These are phyloP conservation scores for Taenioides sp. DNA, from an alignment of 2,797 vertebrate species.

Conservation along the genomic window DNA sequence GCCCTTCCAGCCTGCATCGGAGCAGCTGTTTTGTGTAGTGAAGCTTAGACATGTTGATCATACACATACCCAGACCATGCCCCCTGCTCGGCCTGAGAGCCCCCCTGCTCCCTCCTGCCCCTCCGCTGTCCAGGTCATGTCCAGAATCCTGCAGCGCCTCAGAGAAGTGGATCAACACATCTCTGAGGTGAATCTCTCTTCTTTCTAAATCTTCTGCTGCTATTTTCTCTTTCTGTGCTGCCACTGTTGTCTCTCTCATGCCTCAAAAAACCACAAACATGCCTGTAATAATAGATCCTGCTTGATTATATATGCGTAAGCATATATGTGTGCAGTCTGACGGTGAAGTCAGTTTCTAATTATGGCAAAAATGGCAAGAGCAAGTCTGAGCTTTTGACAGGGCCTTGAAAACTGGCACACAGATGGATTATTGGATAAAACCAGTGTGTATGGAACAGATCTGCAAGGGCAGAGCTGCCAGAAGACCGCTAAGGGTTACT, in stretches of 20 bases:
- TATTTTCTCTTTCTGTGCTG: constrained; percentile 16
- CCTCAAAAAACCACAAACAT: constrained; percentile 27
- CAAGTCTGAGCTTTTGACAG: constrained; percentile 45
- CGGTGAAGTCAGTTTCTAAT: constrained; percentile 54
- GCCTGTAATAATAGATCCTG: constrained; percentile 49
- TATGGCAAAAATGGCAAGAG: constrained; percentile 51
- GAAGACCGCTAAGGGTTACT: not conserved
- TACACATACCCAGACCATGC: constrained; percentile 65
- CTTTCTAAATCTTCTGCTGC: constrained; percentile 17
- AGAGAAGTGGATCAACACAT: constrained; percentile 92
- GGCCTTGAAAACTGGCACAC: constrained; percentile 33
- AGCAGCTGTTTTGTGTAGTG: constrained; percentile 70
- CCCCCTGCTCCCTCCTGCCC: constrained; percentile 72
- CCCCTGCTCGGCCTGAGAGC: constrained; percentile 68
- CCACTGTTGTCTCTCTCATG: constrained; percentile 29
- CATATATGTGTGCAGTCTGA: constrained; percentile 54
- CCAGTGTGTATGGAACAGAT: constrained; percentile 21
- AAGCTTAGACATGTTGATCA: constrained; percentile 80
- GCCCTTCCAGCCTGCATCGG: constrained; percentile 55
- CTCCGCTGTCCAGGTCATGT: constrained; percentile 84
- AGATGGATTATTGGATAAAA: constrained; percentile 35
- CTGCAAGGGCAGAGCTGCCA: constrained; percentile 12
- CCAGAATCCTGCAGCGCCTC: constrained; percentile 90
- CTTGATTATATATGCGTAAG: constrained; percentile 53
- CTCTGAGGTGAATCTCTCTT: constrained; percentile 87